phyloP scores from a whole-genome alignment of 2,113 vertebrate species.

The Drymodes brunneopygia region DNA sequence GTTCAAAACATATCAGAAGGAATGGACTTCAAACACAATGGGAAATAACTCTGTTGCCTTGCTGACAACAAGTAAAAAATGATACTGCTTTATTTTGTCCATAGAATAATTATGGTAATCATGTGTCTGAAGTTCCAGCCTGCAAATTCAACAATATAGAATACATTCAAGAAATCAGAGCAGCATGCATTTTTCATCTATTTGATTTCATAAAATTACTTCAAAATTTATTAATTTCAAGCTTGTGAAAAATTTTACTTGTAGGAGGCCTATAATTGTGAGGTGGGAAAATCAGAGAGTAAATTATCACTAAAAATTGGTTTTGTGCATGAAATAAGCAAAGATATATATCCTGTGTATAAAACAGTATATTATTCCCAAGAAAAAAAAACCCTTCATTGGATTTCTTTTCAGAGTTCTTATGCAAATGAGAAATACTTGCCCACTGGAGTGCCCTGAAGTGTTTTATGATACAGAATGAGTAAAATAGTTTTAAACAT shows the following conservation, averaged over 20 bases:
- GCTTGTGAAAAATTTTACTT: not conserved
- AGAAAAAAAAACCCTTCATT: not conserved
- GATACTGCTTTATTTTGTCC: not conserved
- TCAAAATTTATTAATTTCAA: not conserved
- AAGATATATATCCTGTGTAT: not conserved
- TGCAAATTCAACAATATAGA: not conserved
- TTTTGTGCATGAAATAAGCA: not conserved
- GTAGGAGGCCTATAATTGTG: not conserved
- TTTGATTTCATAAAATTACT: not conserved
- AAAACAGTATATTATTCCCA: not conserved
- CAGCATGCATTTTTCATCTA: not conserved
- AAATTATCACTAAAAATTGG: not conserved
- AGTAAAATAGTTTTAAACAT: not conserved
- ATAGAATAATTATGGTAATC: not conserved
- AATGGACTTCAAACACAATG: not conserved
- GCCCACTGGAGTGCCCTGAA: not conserved
- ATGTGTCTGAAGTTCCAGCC: not conserved
- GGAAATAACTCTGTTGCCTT: not conserved
- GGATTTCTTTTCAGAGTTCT: not conserved
- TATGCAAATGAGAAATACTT: not conserved
- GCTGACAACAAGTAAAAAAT: not conserved
- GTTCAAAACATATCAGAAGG: not conserved
- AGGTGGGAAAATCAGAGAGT: not conserved
- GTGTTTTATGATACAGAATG: not conserved
- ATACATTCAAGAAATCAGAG: not conserved